Evolutionary conservation across 2,888 invertebrate genomes (phyloP), one percentile per base, ranked within the genome.

Genomic region (Sphinx pinastri): DNA sequence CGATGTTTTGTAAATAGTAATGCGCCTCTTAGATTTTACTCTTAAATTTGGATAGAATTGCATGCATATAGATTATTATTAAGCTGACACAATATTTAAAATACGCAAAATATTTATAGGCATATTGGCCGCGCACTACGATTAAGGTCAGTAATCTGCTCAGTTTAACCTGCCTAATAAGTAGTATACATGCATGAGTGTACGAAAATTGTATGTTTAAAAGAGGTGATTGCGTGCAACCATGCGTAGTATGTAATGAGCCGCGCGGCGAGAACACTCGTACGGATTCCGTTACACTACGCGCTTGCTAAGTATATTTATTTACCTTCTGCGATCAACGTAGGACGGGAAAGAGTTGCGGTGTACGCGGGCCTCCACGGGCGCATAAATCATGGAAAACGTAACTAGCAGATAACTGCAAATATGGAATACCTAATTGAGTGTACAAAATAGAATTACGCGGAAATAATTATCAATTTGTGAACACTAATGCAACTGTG

Each of bases 211-310:
- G 16, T 67, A 52, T 63, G 66, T 71, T 67, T 66, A 68, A 57
- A 16, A 6, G 19, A 63, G 49, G 73, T 75, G 70, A 75, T 72
- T 71, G 72, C 73, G 73, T 71, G 74, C 75, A 74, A 72, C 76
- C 79, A 77, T 76, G 81, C 83, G 77, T 76, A 75, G 73, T 79
- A 82, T 81, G 81, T 80, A 84, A 87, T 84, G 84, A 87, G 79
- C 76, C 74, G 76, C 71, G 70, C 68, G 51, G 57, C 1, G 55
- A 66, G 68, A 72, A 80, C 85, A 87, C 82, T 87, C 85, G 79
- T 77, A 74, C 69, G 84, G 84, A 79, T 86, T 85, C 88, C 82
- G 84, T 86, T 84, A 83, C 75, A 76, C 76, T 76, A 72, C 70
- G 71, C 71, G 69, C 63, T 38, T 63, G 63, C 63, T 13, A 16